These are phyloP conservation scores for Tapirus indicus DNA, from an alignment of 2,797 vertebrate species.

Conservation along the genomic window DNA sequence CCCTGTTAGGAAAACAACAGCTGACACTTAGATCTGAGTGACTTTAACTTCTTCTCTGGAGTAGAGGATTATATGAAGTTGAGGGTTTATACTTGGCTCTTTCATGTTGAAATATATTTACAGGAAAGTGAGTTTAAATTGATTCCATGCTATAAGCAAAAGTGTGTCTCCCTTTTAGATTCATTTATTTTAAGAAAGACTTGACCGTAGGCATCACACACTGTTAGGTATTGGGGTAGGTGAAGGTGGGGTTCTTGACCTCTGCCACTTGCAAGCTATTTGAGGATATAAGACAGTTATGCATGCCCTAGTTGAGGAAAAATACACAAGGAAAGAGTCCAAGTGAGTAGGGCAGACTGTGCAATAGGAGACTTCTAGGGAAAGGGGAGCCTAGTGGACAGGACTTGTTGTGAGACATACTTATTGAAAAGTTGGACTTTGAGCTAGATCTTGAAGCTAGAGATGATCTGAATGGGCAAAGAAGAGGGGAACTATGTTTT, in stretches of 20 bases:
- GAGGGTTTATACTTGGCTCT: neutral
- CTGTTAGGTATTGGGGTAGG: neutral
- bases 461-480: neutral
- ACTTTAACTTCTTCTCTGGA: neutral
- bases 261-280: too few species aligned
- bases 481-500: neutral
- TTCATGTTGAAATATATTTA: neutral
- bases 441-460: neutral
- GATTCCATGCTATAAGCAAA: neutral
- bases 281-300: neutral
- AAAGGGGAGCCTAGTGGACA: neutral
- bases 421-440: neutral
- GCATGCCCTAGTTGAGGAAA: neutral
- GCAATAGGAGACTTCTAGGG: neutral
- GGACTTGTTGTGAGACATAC: neutral
- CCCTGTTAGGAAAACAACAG: neutral
- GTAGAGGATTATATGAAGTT: neutral
- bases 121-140: neutral
- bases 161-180: neutral
- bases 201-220: neutral
- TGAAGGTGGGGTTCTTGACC: neutral
- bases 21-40: neutral
- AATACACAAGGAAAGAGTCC: neutral
- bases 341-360: too few species aligned
- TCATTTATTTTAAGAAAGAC: neutral